Base-by-base conservation (phyloP, 1,140 invertebrate species). In the Cotesia glomerata region DNA sequence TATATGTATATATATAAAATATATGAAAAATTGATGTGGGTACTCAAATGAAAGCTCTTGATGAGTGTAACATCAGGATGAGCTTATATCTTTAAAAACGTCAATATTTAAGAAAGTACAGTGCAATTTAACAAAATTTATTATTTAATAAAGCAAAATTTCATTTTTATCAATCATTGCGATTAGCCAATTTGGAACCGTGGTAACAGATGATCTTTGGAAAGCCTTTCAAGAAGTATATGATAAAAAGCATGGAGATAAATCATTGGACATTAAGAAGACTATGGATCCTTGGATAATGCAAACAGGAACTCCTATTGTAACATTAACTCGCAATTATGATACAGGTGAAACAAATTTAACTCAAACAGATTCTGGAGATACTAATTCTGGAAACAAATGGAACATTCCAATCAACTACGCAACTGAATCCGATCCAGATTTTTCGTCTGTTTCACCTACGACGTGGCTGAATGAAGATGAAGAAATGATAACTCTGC, bases 201-300 rank as follows among this genome's bases (percentile, higher is more conserved):
- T 95, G 0, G 91, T 91, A 63, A 94, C 96, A 85, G 92, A 96
- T 78, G 93, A 97, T 83, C 86, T 97, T 0, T 97, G 94, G 94
- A 78, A 85, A 8, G 89, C 92, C 32, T 84, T 97, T 49, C 89
- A 88, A 4, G 78, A 87, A 69, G 87, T 88, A 78, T 88, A 84
- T 56, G 82, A 88, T 69, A 66, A 66, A 5, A 68, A 85, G 9
- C 85, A 89, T 5, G 86, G 89, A 79, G 13, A 35, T 34, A 51
- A 67, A 52, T 3, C 8, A 52, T 52, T 87, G 7, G 81, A 82
- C 4, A 82, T 89, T 0, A 88, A 87, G 74, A 72, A 77, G n/a
- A 87, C 88, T n/a, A 88, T 89, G 87, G 89, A 91, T 68, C 89
- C 90, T 0, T 92, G 91, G 91, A 89, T 89, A 1, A 72, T 89